Evolutionary conservation across 2,797 vertebrate genomes (phyloP).

Genomic region (Tokudaia tokunoshimensis): DNA sequence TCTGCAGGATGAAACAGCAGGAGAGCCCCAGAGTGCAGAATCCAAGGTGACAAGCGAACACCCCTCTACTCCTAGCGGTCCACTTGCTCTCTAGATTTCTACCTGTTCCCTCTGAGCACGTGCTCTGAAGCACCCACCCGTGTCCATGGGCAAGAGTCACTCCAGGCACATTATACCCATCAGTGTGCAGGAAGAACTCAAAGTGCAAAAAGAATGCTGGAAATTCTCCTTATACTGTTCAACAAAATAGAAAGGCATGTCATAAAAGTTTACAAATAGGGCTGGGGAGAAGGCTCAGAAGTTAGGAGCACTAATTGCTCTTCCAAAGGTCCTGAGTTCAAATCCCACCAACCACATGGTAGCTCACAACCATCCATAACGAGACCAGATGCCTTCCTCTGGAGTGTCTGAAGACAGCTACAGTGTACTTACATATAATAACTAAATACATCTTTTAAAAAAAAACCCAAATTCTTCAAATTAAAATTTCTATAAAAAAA

Average conservation of each 20-base stretch:
- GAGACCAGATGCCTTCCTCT: too few species aligned
- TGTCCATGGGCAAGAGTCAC: background rate
- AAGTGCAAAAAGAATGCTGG: constrained; percentile 14
- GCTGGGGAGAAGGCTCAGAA: too few species aligned
- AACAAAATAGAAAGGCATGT: background rate
- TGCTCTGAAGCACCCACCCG: background rate
- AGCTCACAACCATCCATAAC: too few species aligned
- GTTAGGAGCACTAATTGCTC: too few species aligned
- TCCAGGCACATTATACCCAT: background rate
- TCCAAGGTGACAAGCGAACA: too few species aligned
- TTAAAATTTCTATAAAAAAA: background rate
- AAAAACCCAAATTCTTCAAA: too few species aligned
- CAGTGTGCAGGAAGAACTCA: background rate
- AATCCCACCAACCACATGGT: too few species aligned
- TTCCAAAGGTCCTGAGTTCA: too few species aligned
- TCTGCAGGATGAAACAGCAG: background rate
- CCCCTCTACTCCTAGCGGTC: background rate
- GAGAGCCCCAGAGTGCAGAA: background rate
- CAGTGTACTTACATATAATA: too few species aligned
- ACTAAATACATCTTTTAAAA: too few species aligned
- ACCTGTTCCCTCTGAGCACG: background rate
- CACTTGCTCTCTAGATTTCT: background rate
- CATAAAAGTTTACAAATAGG: background rate
- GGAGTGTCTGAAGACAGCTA: too few species aligned
- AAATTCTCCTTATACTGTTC: background rate